Evolutionary conservation across 2,113 vertebrate genomes (phyloP).

Genomic region (Crypturellus undulatus): DNA sequence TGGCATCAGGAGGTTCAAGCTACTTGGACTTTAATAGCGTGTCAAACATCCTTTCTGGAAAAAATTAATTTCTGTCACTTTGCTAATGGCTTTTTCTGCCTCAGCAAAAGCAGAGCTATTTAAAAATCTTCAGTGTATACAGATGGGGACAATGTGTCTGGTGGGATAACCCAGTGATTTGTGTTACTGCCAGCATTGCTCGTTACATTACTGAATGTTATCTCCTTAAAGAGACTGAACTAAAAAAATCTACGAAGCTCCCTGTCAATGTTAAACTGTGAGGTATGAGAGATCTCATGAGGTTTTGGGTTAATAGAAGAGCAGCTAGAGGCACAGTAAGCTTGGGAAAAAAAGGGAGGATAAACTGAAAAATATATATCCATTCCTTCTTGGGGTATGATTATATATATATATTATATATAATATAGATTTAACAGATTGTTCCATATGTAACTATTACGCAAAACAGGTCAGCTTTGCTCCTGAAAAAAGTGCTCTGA

Average conservation of each 20-base stretch:
- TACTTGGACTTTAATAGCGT: neutral
- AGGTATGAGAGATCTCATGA: neutral
- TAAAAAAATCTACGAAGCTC: neutral
- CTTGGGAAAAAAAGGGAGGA: neutral
- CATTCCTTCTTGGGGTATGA: neutral
- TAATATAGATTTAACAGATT: neutral
- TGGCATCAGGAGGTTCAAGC: constrained; percentile 12
- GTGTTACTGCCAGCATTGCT: neutral
- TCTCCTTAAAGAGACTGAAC: constrained; percentile 2
- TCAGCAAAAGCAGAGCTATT: constrained; percentile 59
- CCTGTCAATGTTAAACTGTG: neutral
- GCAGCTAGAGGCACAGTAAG: neutral
- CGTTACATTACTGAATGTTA: neutral
- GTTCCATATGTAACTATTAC: neutral
- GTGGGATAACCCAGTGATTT: constrained; percentile 17
- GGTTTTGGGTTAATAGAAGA: neutral
- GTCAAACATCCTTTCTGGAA: constrained; percentile 38
- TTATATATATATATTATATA: no score
- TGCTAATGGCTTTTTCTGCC: constrained; percentile 67
- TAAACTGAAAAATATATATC: neutral
- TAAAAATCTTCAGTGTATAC: constrained; percentile 22
- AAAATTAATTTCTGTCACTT: constrained; percentile 72
- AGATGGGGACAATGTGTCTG: constrained; percentile 57
- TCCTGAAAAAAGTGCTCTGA: neutral
- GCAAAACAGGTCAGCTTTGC: neutral